Conservation (phyloP, 2,888 invertebrate genomes). For the Cosmia pyralina region DNA sequence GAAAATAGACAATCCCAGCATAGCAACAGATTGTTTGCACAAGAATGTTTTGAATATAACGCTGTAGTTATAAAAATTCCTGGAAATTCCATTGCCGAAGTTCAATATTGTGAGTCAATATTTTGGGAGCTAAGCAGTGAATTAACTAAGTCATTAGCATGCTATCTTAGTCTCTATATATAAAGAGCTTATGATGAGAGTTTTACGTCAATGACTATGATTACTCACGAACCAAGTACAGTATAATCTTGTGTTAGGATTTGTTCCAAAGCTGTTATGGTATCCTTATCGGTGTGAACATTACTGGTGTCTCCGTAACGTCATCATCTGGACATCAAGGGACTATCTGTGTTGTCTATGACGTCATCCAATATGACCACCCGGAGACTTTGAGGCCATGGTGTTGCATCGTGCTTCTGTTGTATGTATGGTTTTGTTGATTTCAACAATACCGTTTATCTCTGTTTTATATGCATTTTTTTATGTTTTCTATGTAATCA, state of each 20-base stretch:
- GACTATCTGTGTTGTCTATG: conserved; percentile 24
- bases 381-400: neutral
- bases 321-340: conserved; percentile 30
- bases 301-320: conserved; percentile 24
- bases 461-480: too few species aligned
- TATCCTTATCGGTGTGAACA: conserved; percentile 32
- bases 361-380: conserved; percentile 11
- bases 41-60: neutral
- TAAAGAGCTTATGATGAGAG: conserved; percentile 34
- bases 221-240: conserved; percentile 8
- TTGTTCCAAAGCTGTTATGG: conserved; percentile 13
- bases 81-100: conserved; percentile 16
- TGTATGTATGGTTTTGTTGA: neutral
- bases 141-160: conserved; percentile 30
- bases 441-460: neutral
- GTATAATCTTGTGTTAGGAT: conserved; percentile 30
- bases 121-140: conserved; percentile 29
- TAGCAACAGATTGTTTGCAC: conserved; percentile 5
- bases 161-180: conserved; percentile 47
- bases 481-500: neutral
- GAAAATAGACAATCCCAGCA: neutral
- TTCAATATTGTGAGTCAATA: conserved; percentile 39
- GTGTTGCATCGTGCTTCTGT: neutral
- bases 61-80: neutral
- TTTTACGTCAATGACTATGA: conserved; percentile 39